phyloP scores from a whole-genome alignment of 2,113 vertebrate species.

The Ammospiza caudacuta region DNA sequence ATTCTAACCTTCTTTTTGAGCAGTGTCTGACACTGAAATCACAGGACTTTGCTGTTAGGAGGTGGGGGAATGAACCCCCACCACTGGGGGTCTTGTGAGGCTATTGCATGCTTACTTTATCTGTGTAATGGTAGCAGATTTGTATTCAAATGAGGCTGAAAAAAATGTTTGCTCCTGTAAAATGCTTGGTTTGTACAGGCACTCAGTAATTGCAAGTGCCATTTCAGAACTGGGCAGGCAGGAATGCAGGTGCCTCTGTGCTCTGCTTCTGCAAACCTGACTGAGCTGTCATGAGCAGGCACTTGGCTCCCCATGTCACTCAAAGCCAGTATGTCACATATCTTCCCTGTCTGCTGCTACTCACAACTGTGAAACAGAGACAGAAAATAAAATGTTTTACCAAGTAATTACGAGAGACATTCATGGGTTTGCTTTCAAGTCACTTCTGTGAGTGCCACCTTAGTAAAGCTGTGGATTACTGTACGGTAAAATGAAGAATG shows the following conservation, averaged over 20 bases:
- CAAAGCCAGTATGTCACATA: background rate
- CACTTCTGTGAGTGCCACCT: background rate
- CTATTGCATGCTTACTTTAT: background rate
- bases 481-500: background rate
- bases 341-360: background rate
- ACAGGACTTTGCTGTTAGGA: background rate
- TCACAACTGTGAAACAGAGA: background rate
- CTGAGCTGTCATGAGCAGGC: background rate
- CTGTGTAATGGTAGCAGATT: background rate
- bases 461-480: background rate
- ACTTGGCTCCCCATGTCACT: background rate
- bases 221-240: background rate
- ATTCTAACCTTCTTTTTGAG: background rate
- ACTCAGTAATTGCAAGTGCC: background rate
- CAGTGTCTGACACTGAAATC: background rate
- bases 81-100: background rate
- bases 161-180: background rate
- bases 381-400: background rate
- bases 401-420: background rate
- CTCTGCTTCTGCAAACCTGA: background rate
- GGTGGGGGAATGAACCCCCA: background rate
- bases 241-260: background rate
- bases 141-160: background rate
- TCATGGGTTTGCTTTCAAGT: slow-evolving; percentile 22
- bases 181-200: background rate